Base-by-base conservation (phyloP, 2,888 invertebrate genomes). In the Noctua comes region DNA sequence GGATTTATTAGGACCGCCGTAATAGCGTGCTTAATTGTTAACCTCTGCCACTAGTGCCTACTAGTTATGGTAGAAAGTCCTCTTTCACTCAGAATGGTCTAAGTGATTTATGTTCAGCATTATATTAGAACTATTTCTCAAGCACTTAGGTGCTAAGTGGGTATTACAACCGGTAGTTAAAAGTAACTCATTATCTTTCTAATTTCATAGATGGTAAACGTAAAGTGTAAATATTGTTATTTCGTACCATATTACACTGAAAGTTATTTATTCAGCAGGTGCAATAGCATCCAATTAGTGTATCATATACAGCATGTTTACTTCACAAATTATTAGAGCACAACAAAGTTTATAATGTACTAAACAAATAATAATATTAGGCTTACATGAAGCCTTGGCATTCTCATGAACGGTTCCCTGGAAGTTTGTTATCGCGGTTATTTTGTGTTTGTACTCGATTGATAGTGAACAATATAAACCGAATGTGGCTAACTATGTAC, bases 351-450 rank as follows among this genome's bases (percentile, higher is more conserved):
- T 62, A 64, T 36, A 73, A 86, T 69, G 57, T 24, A 73, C 54
- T 59, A 65, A 48, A 65, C 36, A 73, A 73, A 76, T 78, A 79
- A 77, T 72, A 78, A 71, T 73, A 73, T 68, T 73, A 75, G 48
- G 48, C 16, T 73, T 73, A 82, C 48, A 72, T 77, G 43, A 81
- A 86, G 79, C 79, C 85, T 73, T 77, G 75, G 69, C n/a, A 79
- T 68, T 80, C 64, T 77, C 79, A 79, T 76, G 77, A 71, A 79
- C 70, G 66, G 54, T 74, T 82, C 76, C 77, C 81, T 77, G 66
- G 57, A 82, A 73, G 77, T 86, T 85, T 40, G 80, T 88, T 89
- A 88, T 87, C 87, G 85, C 88, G 84, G 88, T 83, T 83, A 76
- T 72, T 80, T 79, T 74, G 77, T 76, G 79, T 82, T 83, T 66